Evolutionary conservation across 2,113 vertebrate genomes (phyloP).

Genomic region (Misgurnus mizolepis): DNA sequence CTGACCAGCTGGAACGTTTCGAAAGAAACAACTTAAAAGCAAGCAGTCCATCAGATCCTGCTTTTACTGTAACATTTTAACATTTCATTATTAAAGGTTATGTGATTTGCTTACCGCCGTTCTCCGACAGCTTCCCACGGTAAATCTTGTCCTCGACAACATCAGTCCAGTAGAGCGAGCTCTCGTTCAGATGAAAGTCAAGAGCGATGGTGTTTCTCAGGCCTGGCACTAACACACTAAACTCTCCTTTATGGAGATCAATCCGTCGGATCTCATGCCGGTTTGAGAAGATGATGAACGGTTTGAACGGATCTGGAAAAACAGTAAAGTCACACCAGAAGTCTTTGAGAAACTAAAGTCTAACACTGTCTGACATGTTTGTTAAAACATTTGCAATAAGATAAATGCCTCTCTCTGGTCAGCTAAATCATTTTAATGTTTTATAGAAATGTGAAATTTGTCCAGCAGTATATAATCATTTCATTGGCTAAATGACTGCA

Average conservation of each 20-base stretch:
- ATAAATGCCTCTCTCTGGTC: constrained; percentile 5
- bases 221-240: constrained; percentile 93
- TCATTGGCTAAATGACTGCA: constrained; percentile 30
- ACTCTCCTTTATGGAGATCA: constrained; percentile 92
- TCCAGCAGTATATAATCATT: neutral
- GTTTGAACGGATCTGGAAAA: constrained; percentile 89
- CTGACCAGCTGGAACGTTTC: neutral
- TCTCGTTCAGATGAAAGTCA: constrained; percentile 96
- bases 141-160: constrained; percentile 99
- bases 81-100: neutral
- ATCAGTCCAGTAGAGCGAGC: constrained; percentile 94
- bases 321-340: neutral
- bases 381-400: neutral
- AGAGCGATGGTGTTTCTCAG: constrained; percentile 95
- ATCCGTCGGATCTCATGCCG: constrained; percentile 97
- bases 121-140: constrained; percentile 92
- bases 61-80: no score
- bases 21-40: neutral
- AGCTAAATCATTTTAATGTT: constrained; percentile 1
- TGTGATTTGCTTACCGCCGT: constrained; percentile 77
- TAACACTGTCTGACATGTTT: neutral
- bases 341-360: neutral
- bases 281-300: constrained; percentile 98
- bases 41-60: no score
- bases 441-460: neutral